Base-by-base conservation (phyloP, 1,140 invertebrate species). In the Tetramorium simillimum region DNA sequence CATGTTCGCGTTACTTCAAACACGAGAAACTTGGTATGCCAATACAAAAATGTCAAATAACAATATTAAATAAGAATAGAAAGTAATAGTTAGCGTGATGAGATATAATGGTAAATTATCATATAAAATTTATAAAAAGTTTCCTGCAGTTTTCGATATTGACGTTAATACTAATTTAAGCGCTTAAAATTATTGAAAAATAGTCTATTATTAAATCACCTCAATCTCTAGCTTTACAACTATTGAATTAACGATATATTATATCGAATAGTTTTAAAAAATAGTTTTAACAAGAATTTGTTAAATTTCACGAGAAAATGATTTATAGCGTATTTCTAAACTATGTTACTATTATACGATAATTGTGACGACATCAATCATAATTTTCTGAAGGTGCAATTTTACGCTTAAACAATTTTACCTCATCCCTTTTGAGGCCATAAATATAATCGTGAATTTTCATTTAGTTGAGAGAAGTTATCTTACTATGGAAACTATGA, bases 31-130 rank as follows among this genome's bases (percentile, higher is more conserved):
- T 46, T 37, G 62, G 21, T 65, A 43, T 67, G 28, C 33, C 40
- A 43, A 53, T 33, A 33, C 46, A 70, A 28, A 51, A 18, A 81
- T 16, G 21, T 81, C 67, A 70, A 69, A 81, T 53, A 81, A 69
- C 16, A 24, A 10, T 67, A 51, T 53, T 67, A 51, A 40, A 46
- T 40, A 28, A 76, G 12, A 14, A 10, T 14, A 10, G 51, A 56
- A 7, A 78, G 3, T 2, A 18, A 78, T 18, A 16, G 7, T 37
- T 53, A 46, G 49, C 28, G 5, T n/a, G 28, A 76, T 10, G 5
- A 62, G 2, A 43, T 5, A 5, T 62, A 14, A 62, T 77, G 6
- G 10, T 60, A 7, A 76, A 24, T 77, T 58, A 76, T 28, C 14
- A 14, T 12, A 7, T 40, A 5, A 1, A 37, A n/a, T 56, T 2